phyloP scores from a whole-genome alignment of 1,140 invertebrate species.

The Orchesella cincta region DNA sequence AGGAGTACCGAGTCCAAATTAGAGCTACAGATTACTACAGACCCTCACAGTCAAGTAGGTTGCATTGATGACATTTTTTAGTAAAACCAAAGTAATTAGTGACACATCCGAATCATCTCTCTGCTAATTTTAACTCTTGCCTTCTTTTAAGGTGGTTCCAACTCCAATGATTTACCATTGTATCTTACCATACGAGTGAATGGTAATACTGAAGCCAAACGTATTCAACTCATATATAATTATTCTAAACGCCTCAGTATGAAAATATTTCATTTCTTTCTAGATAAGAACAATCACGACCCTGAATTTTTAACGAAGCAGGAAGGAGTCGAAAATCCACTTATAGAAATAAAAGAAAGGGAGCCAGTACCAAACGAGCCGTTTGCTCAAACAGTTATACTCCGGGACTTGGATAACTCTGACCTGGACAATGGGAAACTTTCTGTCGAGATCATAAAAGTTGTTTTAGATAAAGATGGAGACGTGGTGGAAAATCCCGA shows the following conservation, averaged over 20 bases:
- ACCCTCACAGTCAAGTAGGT: neutral
- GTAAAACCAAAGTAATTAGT: too few species aligned
- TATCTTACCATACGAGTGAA: too few species aligned
- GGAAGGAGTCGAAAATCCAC: neutral
- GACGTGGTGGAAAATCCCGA: neutral
- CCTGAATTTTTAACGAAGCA: slow-evolving; percentile 11
- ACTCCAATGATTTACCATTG: too few species aligned
- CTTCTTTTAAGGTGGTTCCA: too few species aligned
- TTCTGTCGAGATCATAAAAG: neutral
- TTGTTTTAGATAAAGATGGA: neutral
- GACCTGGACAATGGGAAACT: neutral
- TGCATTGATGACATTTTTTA: too few species aligned
- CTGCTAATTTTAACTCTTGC: too few species aligned
- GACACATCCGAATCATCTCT: too few species aligned
- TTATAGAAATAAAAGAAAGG: neutral
- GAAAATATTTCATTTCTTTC: neutral
- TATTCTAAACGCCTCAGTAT: too few species aligned
- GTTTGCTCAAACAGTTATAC: neutral
- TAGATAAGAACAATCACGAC: slow-evolving; percentile 9
- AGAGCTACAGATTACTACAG: neutral
- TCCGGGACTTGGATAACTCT: neutral
- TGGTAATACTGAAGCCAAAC: too few species aligned
- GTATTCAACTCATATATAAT: too few species aligned
- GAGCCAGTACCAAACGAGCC: neutral
- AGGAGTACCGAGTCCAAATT: neutral